Base-by-base conservation (phyloP, 2,888 invertebrate species). In the Steinernema scapterisci region DNA sequence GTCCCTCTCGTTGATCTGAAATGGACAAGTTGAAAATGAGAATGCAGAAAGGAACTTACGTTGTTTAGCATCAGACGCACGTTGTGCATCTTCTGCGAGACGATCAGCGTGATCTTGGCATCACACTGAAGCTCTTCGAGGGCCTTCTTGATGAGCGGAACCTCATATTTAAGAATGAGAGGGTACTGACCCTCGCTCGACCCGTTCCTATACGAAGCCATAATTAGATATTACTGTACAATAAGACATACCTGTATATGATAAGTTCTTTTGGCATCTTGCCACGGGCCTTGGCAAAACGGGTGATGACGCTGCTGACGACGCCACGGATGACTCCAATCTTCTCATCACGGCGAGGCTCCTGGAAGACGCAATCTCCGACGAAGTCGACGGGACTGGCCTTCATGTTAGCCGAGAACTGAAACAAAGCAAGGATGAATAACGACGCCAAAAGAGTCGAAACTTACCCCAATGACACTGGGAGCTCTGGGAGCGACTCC, bases 41-140 rank as follows among this genome's bases (percentile, higher is more conserved):
- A n/a, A n/a, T n/a, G n/a, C 38, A 38, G 38, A 54, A 21, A 25
- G 2, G 52, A 19, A 31, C 27, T 31, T 63, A 43, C 27, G 19
- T 38, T 9, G 13, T 3, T 3, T 6, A 46, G 27, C 9, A 70
- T 1, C 9, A 76, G 16, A 1, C 83, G 78, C 16, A 79, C 71
- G 23, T 72, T 77, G 70, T 84, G 83, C 7, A 80, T 78, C 73
- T 82, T 83, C 44, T 78, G 79, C 16, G 80, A 82, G 11, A 80
- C 76, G 25, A 84, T 81, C 76, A 78, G 79, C 19, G 79, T 78
- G 45, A 84, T 11, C 56, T 80, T 80, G 27, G 73, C 72, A 9
- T 77, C 71, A 52, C 43, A 51, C 16, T n/a, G 16, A 1, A 48
- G 44, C n/a, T 74, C 70, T 9, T 73, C 44, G 45, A 85, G 72